These are phyloP conservation scores for Hirundo rustica DNA, from an alignment of 2,797 vertebrate genomes.

Conservation along the genomic window DNA sequence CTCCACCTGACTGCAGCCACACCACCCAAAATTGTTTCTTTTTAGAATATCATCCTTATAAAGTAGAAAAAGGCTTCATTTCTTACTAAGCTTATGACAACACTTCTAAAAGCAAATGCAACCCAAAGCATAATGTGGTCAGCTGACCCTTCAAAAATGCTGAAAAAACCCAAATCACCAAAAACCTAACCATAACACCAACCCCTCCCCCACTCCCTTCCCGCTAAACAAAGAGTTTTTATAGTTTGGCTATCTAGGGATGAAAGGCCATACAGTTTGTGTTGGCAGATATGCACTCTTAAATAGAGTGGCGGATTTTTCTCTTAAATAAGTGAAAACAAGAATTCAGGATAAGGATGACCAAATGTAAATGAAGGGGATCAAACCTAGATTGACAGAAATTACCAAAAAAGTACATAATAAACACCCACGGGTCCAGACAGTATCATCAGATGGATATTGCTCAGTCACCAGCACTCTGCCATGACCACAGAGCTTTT, in stretches of 20 bases:
- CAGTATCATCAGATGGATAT: not conserved
- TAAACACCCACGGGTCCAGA: not conserved
- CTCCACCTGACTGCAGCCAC: fast-evolving
- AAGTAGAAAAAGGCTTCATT: not conserved
- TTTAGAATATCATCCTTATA: not conserved
- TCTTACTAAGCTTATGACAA: not conserved
- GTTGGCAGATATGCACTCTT: no score
- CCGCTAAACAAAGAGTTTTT: not conserved
- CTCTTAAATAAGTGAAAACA: not conserved
- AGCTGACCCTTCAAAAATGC: not conserved
- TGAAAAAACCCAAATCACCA: not conserved
- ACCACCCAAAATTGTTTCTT: not conserved
- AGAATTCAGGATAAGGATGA: not conserved
- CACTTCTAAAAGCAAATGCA: not conserved
- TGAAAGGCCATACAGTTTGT: not conserved
- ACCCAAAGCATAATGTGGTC: not conserved
- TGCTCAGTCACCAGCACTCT: not conserved
- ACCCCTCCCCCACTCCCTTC: no score
- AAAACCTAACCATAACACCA: not conserved
- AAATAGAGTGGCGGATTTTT: not conserved
- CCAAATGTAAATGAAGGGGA: not conserved
- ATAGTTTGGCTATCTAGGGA: not conserved
- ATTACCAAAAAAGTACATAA: not conserved
- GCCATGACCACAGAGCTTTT: not conserved
- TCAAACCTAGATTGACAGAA: not conserved